Evolutionary conservation across 2,113 vertebrate genomes (phyloP).

Genomic region (Vombatus ursinus): DNA sequence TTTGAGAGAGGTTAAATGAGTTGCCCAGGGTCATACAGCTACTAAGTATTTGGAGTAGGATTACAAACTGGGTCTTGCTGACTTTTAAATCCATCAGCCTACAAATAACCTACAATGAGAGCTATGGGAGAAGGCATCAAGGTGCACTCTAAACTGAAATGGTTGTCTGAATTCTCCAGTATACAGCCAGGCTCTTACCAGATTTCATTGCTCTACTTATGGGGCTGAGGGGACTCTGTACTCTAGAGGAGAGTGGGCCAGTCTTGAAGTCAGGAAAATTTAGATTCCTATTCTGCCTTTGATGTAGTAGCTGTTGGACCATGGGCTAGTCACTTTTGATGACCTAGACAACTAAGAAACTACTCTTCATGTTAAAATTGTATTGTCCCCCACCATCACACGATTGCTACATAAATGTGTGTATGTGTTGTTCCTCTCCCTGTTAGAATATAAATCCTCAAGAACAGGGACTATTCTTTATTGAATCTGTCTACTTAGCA

Average conservation of each 20-base stretch:
- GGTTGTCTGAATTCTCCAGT: neutral
- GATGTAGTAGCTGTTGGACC: neutral
- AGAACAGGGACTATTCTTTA: neutral
- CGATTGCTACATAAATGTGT: neutral
- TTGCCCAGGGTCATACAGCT: neutral
- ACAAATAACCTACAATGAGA: neutral
- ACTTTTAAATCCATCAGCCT: neutral
- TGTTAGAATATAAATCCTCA: neutral
- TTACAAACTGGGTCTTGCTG: neutral
- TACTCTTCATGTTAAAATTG: neutral
- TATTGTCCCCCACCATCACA: neutral
- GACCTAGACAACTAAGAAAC: neutral
- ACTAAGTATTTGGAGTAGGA: neutral
- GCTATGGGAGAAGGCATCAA: neutral
- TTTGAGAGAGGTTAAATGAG: neutral
- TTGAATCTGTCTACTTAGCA: neutral
- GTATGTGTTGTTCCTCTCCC: neutral
- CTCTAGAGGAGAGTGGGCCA: neutral
- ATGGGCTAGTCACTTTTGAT: neutral
- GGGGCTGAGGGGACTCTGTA: neutral
- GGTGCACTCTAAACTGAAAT: neutral
- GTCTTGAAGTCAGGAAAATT: neutral
- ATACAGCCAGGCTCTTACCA: neutral
- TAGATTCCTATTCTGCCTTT: neutral
- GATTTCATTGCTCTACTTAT: neutral